Conservation (phyloP, 2,797 vertebrate genomes). For the Acipenser oxyrinchus region DNA sequence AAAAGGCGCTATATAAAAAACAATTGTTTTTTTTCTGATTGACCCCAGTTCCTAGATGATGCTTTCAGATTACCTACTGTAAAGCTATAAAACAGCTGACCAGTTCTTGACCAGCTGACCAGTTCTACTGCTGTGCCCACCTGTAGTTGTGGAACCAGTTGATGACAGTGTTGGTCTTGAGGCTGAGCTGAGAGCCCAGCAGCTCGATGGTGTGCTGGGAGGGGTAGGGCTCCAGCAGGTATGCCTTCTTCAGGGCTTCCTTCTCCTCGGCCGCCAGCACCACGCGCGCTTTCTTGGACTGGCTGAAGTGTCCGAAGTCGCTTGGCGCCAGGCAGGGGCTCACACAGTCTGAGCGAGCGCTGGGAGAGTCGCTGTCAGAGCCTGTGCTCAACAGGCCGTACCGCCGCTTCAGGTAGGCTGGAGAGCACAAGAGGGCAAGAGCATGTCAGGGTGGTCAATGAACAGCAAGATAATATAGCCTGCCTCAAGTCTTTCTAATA, state of each 20-base stretch:
- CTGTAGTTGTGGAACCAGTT: constrained; percentile 99
- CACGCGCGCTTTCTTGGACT: constrained; percentile 88
- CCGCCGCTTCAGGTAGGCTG: constrained; percentile 91
- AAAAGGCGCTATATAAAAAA: too few species aligned
- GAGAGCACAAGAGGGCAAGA: constrained; percentile 9
- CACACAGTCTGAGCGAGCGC: constrained; percentile 75
- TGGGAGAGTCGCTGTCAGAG: constrained; percentile 88
- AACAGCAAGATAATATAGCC: not conserved
- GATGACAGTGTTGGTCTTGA: constrained; percentile 97
- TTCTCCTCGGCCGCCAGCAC: constrained; percentile 92
- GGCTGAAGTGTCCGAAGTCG: constrained; percentile 78
- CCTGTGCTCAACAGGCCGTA: constrained; percentile 84
- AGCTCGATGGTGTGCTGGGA: constrained; percentile 95
- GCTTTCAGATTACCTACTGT: too few species aligned
- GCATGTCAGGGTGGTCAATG: not conserved
- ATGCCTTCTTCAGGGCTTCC: constrained; percentile 85
- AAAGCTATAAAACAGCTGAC: too few species aligned
- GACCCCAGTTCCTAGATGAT: too few species aligned
- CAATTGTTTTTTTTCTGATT: too few species aligned
- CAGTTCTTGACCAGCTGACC: too few species aligned
- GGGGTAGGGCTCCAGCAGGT: constrained; percentile 91
- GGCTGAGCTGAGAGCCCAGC: constrained; percentile 87
- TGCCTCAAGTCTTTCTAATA: too few species aligned
- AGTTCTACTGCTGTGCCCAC: constrained; percentile 41
- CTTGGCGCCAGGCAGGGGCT: constrained; percentile 74